Evolutionary conservation across 2,113 vertebrate genomes (phyloP).

Genomic region (Cheilinus undulatus): DNA sequence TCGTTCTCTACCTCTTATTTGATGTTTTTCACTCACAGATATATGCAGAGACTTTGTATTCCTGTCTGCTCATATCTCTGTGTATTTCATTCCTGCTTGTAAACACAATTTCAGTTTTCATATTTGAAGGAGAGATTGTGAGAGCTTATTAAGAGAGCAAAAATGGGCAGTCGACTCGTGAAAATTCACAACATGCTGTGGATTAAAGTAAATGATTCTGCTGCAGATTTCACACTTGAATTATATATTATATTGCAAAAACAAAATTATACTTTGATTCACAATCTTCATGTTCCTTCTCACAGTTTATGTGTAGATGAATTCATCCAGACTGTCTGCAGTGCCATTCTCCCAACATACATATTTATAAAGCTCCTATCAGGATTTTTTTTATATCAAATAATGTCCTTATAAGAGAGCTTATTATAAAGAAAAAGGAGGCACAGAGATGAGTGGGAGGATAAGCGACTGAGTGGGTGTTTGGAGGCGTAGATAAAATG

Average conservation of each 20-base stretch:
- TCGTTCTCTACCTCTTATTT: slow-evolving; percentile 10
- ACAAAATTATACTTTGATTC: background rate
- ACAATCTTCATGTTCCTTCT: background rate
- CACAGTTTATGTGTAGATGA: background rate
- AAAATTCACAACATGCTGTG: slow-evolving; percentile 30
- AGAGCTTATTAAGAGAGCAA: slow-evolving; percentile 32
- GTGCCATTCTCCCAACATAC: no score
- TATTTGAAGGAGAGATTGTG: slow-evolving; percentile 14
- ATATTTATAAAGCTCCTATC: no score
- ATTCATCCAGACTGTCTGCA: background rate
- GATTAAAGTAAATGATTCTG: slow-evolving; percentile 26
- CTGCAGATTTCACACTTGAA: background rate
- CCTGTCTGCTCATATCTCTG: slow-evolving; percentile 1
- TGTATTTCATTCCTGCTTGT: slow-evolving; percentile 32
- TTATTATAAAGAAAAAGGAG: slow-evolving; percentile 25
- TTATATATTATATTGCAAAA: background rate
- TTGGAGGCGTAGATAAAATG: slow-evolving; percentile 45
- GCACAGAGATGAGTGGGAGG: slow-evolving; percentile 43
- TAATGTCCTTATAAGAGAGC: slow-evolving; percentile 15
- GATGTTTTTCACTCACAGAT: slow-evolving; percentile 8
- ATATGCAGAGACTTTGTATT: slow-evolving; percentile 10
- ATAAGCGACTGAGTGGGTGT: slow-evolving; percentile 43
- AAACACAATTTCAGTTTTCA: slow-evolving; percentile 44
- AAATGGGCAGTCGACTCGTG: slow-evolving; percentile 17
- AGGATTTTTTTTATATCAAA: no score